Evolutionary conservation across 2,113 vertebrate species (phyloP), one percentile per base, ranked within the genome.

Genomic region (Lates calcarifer): DNA sequence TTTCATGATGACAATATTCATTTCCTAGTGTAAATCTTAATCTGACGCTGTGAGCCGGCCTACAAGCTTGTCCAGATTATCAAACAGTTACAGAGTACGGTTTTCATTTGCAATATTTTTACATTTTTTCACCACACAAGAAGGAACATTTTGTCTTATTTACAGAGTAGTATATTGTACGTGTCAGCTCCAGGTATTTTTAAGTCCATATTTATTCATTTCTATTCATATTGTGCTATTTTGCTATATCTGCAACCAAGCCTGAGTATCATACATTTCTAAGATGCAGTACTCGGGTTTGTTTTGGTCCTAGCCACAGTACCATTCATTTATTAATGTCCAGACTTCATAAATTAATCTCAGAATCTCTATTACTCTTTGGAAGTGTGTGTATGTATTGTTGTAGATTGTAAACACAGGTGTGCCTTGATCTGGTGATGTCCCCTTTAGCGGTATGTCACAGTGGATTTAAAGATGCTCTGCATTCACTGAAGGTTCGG

Each of bases 1-100:
- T 45, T 61, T 26, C 43, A 31, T 79, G 33, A 68, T 72, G 63
- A 72, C 67, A 64, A 26, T 69, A 49, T 79, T 64, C 18, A 73
- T 76, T 79, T 71, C 67, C 29, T 12, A 13, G 13, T 28, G 9
- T 56, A 22, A 72, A 73, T 63, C 58, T 55, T 49, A 73, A 73
- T 61, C 15, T 49, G 11, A 73, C 53, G 31, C 4, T 9, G 31
- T 45, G 51, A 71, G 26, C 15, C 9, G 29, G 8, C 4, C 61
- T 61, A 49, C 20, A 61, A 37, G n/a, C 51, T 39, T 14, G 49
- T 53, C 15, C 17, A 20, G 6, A 14, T 26, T 13, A 62, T 70
- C n/a, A 26, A 70, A 41, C 11, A 29, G 12, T 9, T 47, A 47
- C n/a, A 39, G 37, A 43, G 11, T 31, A 15, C 7, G 2, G 33